Base-by-base conservation (phyloP, 2,113 vertebrate species). In the Ailurus styani region DNA sequence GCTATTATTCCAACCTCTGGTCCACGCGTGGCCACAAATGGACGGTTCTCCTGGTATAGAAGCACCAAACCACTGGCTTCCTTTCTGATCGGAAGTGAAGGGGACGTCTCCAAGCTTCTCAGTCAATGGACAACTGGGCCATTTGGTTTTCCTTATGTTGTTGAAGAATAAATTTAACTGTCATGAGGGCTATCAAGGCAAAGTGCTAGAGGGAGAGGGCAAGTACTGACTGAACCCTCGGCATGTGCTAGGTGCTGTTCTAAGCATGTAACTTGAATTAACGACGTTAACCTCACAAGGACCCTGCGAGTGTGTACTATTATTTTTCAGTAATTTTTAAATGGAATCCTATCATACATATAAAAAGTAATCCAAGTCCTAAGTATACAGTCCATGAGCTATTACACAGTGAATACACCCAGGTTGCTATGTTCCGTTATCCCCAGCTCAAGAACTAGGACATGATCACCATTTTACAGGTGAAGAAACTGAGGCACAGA, bases 121-220 rank as follows among this genome's bases (percentile, higher is more conserved):
- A 99, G 98, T 94, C 99, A 98, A 98, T 99, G 99, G 97, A 99
- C 99, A 95, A 99, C 98, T 14, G 99, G 98, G 70, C 98, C 98
- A 98, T 99, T 99, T 96, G 99, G 99, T 98, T 99, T 99, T 75
- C 98, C 99, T 99, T 96, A 99, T 99, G 97, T 99, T 99, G 98
- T 99, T 99, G 98, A 99, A 99, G 98, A 99, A 99, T 97, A 99
- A 98, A 83, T 99, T 99, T 96, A 99, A 98, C 95, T 99, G 99
- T 98, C 99, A 99, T 3, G 99, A 99, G 96, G 99, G 99, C 93
- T 27, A 1, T 47, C 23, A 73, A 20, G 14, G 70, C 52, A 64
- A 20, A 86, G 10, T 3, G 23, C 47, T 31, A 20, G 82, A 68
- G 21, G 68, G 50, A 78, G 15, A 18, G 64, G 34, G 47, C 20